These are phyloP conservation scores for Brachionus rubens DNA, from an alignment of 1,140 invertebrate genomes.

Conservation along the genomic window DNA sequence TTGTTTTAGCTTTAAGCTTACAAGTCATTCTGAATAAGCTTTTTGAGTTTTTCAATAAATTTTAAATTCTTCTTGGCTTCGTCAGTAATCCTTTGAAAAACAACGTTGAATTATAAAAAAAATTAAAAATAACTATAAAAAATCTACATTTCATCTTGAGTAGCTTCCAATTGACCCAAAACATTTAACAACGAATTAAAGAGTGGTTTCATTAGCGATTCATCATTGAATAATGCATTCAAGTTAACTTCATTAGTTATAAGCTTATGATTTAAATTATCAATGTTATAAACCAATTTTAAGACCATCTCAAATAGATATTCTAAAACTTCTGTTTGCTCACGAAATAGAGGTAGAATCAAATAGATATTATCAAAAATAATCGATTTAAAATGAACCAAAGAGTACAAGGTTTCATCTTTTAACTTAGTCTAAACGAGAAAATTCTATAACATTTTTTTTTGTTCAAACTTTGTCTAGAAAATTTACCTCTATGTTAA, in stretches of 20 bases:
- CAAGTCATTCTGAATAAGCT: constrained; percentile 2
- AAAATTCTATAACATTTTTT: background rate
- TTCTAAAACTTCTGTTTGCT: background rate
- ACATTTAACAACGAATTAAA: background rate
- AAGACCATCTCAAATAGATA: background rate
- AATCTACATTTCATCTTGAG: background rate
- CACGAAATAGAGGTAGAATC: background rate
- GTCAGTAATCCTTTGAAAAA: background rate
- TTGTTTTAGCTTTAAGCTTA: background rate
- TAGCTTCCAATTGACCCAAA: background rate
- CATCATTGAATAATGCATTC: background rate
- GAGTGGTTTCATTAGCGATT: background rate
- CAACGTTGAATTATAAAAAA: background rate
- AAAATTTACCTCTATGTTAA: background rate
- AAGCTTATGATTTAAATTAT: background rate
- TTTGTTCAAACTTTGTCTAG: background rate
- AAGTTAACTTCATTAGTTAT: constrained; percentile 1
- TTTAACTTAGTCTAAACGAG: background rate
- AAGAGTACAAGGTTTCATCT: background rate
- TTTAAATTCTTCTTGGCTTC: background rate
- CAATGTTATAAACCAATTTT: background rate
- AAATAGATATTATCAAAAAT: constrained; percentile 34
- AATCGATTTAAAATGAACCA: background rate
- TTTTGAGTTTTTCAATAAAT: background rate
- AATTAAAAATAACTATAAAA: background rate